Evolutionary conservation across 1,140 invertebrate species (phyloP).

Genomic region (Rhagoletis pomonella): DNA sequence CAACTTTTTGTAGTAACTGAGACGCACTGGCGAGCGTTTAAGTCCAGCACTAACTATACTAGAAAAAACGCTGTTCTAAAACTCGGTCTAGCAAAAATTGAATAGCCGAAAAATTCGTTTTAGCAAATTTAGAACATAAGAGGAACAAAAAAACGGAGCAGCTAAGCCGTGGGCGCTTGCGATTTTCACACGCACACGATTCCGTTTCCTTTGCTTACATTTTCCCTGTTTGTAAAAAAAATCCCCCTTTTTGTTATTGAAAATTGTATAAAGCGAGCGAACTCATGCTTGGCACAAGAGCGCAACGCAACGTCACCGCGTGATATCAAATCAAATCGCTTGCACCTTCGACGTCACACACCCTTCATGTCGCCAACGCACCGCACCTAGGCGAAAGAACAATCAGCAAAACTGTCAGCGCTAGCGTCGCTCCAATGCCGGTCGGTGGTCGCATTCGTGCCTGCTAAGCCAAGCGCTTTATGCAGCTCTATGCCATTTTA

Average conservation of each 20-base stretch:
- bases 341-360: background rate
- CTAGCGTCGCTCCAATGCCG: background rate
- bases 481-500: background rate
- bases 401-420: background rate
- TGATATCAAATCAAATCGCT: slow-evolving; percentile 41
- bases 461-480: slow-evolving; percentile 20
- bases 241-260: too few relatives aligned
- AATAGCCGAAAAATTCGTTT: too few relatives aligned
- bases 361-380: background rate
- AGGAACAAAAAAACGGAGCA: too few relatives aligned
- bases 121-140: too few relatives aligned
- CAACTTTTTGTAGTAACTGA: background rate
- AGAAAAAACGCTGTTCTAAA: too few relatives aligned
- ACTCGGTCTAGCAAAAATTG: too few relatives aligned
- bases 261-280: background rate
- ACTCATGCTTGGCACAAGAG: background rate
- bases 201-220: too few relatives aligned
- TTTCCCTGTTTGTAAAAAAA: too few relatives aligned
- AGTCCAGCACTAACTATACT: too few relatives aligned
- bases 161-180: too few relatives aligned
- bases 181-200: too few relatives aligned
- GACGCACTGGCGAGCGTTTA: background rate
- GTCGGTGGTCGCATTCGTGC: background rate
- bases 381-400: background rate
- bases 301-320: background rate